A percentile compares a stretch with the other conserved stretches of the same genome.
These are phyloP conservation scores for Mustelus asterias DNA, from an alignment of 2,113 vertebrate species.

Conservation along the genomic window DNA sequence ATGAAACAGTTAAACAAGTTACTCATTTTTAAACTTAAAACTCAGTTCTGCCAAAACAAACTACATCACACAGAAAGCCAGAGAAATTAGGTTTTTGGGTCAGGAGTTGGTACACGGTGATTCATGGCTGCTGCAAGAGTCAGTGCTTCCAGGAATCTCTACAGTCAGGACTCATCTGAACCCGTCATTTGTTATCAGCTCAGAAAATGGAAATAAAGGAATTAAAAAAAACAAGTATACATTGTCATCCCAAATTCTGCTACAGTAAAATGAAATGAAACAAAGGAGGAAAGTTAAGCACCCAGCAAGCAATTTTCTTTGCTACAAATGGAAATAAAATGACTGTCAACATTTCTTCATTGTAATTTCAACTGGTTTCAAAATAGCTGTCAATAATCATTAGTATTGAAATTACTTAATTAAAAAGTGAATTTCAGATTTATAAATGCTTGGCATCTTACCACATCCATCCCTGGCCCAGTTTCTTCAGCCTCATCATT, in stretches of 20 bases:
- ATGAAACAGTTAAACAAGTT: too few species aligned
- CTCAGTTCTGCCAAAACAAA: too few species aligned
- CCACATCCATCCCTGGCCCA: slow-evolving; percentile 91
- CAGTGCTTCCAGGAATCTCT: not conserved
- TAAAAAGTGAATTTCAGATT: not conserved
- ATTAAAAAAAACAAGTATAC: not conserved
- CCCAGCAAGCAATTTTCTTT: not conserved
- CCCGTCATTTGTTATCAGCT: too few species aligned
- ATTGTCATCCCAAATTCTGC: not conserved
- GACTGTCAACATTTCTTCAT: too few species aligned
- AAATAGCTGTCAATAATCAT: not conserved
- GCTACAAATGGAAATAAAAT: not conserved
- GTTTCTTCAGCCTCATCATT: slow-evolving; percentile 76
- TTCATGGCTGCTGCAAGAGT: not conserved
- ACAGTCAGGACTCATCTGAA: not conserved
- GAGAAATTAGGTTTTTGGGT: not conserved
- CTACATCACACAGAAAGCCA: too few species aligned
- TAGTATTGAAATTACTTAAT: not conserved
- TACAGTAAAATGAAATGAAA: not conserved
- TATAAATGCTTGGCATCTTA: slow-evolving; percentile 46
- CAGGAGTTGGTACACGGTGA: not conserved
- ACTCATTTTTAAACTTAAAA: too few species aligned
- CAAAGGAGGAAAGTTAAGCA: not conserved
- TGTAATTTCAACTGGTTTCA: not conserved
- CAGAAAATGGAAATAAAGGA: not conserved